Percentiles rank a stretch among this genome's conserved stretches.
phyloP scores from a whole-genome alignment of 2,113 vertebrate species.

The Hippopotamus amphibius region DNA sequence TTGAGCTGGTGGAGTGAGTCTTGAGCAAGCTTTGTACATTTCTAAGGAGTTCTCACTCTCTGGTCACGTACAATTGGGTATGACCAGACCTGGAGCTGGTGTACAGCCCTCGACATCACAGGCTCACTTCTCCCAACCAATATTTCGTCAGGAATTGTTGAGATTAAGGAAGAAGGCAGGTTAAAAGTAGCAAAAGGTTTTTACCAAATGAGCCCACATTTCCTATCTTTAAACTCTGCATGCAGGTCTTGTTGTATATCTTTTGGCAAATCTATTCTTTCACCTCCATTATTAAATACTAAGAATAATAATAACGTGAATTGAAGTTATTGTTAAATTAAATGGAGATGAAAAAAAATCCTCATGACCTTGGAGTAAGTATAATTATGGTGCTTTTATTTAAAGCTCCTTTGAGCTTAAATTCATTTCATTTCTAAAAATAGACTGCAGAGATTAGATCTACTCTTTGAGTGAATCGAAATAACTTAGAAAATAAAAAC shows the following conservation, averaged over 20 bases:
- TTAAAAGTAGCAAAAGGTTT: neutral
- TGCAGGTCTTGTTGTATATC: neutral
- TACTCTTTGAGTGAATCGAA: slow-evolving; percentile 50
- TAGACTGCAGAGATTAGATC: slow-evolving; percentile 52
- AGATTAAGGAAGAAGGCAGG: neutral
- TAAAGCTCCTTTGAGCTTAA: slow-evolving; percentile 47
- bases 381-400: slow-evolving; percentile 54
- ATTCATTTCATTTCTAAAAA: slow-evolving; percentile 63
- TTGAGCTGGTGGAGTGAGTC: neutral
- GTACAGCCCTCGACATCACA: neutral
- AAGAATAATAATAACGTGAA: slow-evolving; percentile 24
- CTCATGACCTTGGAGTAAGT: neutral
- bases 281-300: neutral
- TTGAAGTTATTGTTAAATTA: slow-evolving; percentile 35
- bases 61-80: neutral
- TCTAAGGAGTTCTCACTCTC: neutral
- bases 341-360: slow-evolving; percentile 43
- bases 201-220: neutral
- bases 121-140: neutral
- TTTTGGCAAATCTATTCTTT: slow-evolving; percentile 32
- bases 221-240: neutral
- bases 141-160: neutral
- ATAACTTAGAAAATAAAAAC: slow-evolving; percentile 54
- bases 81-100: neutral
- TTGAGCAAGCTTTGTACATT: neutral